Conservation (phyloP, 2,888 invertebrate species). For the Parthenolecanium corni region DNA sequence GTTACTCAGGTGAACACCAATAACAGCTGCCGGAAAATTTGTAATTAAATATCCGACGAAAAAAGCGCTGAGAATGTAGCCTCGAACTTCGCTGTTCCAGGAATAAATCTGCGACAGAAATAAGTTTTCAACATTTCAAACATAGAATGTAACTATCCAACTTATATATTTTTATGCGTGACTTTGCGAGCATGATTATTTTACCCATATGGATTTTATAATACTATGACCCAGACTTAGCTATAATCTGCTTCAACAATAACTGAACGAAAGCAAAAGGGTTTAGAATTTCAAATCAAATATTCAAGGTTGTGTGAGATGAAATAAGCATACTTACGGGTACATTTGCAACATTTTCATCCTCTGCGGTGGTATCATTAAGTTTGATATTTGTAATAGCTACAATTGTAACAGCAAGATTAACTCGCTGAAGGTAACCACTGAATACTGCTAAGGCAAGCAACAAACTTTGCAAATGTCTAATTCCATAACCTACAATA, state of each 20-base stretch:
- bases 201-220: too few relatives aligned
- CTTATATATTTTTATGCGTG: too few relatives aligned
- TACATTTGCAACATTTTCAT: background rate
- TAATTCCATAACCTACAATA: slow-evolving; percentile 27
- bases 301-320: too few relatives aligned
- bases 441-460: slow-evolving; percentile 30
- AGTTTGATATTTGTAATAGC: slow-evolving; percentile 30
- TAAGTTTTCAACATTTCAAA: too few relatives aligned
- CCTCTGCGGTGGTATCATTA: slow-evolving; percentile 2
- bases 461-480: slow-evolving; percentile 32
- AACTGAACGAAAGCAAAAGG: too few relatives aligned
- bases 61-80: slow-evolving; percentile 52
- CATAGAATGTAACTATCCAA: too few relatives aligned
- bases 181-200: too few relatives aligned
- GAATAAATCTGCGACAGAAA: slow-evolving; percentile 44
- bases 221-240: too few relatives aligned
- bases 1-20: slow-evolving; percentile 46
- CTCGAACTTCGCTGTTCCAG: slow-evolving; percentile 48
- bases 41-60: slow-evolving; percentile 68
- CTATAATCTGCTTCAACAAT: too few relatives aligned
- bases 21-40: slow-evolving; percentile 53
- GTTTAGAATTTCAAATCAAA: too few relatives aligned
- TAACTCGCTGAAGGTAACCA: slow-evolving; percentile 31
- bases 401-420: slow-evolving; percentile 32
- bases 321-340: slow-evolving; percentile 27